Percentiles rank a stretch among this genome's conserved stretches.
Evolutionary conservation across 2,888 invertebrate genomes (phyloP).

Genomic region (Campoplex capitator): DNA sequence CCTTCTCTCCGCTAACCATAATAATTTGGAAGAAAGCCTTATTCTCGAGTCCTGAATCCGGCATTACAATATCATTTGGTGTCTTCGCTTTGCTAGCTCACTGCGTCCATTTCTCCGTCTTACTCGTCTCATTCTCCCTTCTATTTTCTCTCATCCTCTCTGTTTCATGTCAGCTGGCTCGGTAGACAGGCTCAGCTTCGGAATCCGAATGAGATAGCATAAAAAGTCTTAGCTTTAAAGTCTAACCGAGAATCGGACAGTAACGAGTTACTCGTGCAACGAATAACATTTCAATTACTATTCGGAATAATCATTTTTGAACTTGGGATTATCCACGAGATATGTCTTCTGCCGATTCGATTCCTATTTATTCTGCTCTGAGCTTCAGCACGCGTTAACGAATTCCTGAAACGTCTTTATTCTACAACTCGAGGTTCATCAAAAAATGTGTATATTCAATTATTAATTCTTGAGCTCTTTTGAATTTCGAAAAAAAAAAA

Average conservation of each 20-base stretch:
- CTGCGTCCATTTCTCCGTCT: slow-evolving; percentile 14
- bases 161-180: slow-evolving; percentile 44
- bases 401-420: no score
- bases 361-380: not conserved
- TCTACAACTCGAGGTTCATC: no score
- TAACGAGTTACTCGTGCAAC: slow-evolving; percentile 22
- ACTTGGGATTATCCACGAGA: not conserved
- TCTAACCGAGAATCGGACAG: slow-evolving; percentile 28
- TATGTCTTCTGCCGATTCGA: not conserved
- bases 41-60: slow-evolving; percentile 63
- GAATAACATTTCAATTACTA: slow-evolving; percentile 10
- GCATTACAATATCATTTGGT: slow-evolving; percentile 63
- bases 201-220: slow-evolving; percentile 20
- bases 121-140: slow-evolving; percentile 9
- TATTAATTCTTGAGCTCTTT: no score
- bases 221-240: slow-evolving; percentile 3
- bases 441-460: no score
- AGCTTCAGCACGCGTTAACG: not conserved
- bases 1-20: slow-evolving; percentile 64
- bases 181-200: slow-evolving; percentile 26
- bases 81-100: slow-evolving; percentile 40
- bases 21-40: slow-evolving; percentile 68
- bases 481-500: no score
- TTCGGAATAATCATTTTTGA: not conserved
- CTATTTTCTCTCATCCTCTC: not conserved